phyloP scores from a whole-genome alignment of 1,140 invertebrate genomes.

The Cherax quadricarinatus region DNA sequence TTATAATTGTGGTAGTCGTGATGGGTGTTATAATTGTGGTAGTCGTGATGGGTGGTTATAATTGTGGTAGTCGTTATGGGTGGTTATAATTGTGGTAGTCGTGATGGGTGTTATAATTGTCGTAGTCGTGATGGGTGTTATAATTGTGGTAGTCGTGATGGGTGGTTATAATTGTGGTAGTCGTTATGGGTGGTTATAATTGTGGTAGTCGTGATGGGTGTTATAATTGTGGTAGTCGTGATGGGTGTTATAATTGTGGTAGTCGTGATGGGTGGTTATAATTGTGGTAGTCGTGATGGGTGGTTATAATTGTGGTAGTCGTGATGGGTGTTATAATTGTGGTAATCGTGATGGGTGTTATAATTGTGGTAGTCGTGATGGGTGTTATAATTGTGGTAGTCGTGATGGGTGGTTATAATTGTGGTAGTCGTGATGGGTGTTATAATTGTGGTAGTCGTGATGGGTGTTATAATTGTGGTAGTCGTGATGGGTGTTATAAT shows the following conservation, averaged over 20 bases:
- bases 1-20: background rate
- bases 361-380: background rate
- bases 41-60: background rate
- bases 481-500: background rate
- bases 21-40: background rate
- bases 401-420: background rate
- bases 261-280: background rate
- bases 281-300: background rate
- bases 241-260: background rate
- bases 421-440: background rate
- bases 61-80: background rate
- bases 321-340: background rate
- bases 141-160: background rate
- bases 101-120: background rate
- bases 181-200: background rate
- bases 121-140: background rate
- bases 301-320: background rate
- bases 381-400: background rate
- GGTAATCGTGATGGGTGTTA: background rate
- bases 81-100: background rate
- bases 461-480: background rate
- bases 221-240: background rate
- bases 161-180: background rate
- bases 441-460: background rate
- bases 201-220: background rate